Conservation (phyloP, 2,113 vertebrate species). For the Oxygymnocypris stewartii region DNA sequence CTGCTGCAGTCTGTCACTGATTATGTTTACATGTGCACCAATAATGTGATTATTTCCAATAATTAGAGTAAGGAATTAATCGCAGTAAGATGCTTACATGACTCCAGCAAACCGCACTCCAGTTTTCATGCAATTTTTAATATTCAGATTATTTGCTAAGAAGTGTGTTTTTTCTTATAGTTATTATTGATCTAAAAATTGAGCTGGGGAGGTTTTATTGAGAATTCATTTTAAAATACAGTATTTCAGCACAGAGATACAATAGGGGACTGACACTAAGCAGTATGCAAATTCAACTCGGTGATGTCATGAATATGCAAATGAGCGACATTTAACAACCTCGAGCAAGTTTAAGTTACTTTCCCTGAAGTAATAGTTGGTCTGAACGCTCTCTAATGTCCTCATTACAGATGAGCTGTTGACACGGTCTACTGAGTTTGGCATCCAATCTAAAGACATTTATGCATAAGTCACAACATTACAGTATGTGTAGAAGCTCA, state of each 20-base stretch:
- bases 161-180: too few species aligned
- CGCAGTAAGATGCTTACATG: too few species aligned
- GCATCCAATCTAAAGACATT: not conserved
- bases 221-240: not conserved
- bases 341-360: too few species aligned
- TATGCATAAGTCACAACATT: not conserved
- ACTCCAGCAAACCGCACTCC: too few species aligned
- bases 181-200: too few species aligned
- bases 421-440: not conserved
- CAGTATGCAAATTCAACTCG: not conserved
- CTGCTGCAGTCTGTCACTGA: too few species aligned
- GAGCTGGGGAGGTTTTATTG: too few species aligned
- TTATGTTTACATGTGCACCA: too few species aligned
- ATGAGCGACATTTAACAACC: not conserved
- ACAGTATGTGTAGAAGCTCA: not conserved
- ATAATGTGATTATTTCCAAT: too few species aligned
- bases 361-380: not conserved
- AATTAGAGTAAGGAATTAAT: too few species aligned
- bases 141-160: too few species aligned
- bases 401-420: not conserved
- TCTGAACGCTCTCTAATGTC: not conserved
- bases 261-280: not conserved
- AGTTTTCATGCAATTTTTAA: too few species aligned
- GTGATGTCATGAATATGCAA: not conserved
- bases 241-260: not conserved